Percentiles rank a stretch among this genome's conserved stretches.
These are phyloP conservation scores for Troilus luridus DNA, from an alignment of 2,888 invertebrate genomes.

Conservation along the genomic window DNA sequence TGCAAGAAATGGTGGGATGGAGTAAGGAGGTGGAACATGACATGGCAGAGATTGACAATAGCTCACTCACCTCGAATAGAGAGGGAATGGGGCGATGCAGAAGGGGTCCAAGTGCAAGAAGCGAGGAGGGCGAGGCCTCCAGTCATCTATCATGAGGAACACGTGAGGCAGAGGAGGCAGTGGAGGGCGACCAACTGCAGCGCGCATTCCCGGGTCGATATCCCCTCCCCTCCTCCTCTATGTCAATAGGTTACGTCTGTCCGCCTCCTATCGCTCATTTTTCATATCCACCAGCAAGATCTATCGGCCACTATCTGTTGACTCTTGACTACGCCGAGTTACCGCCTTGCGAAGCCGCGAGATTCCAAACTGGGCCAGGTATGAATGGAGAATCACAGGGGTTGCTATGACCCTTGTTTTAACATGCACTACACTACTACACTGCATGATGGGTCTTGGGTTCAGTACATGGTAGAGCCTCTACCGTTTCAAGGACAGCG, in stretches of 20 bases:
- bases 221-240: conserved; percentile 31
- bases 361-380: neutral
- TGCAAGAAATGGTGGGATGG: neutral
- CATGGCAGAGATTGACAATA: neutral
- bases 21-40: neutral
- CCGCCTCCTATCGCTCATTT: neutral
- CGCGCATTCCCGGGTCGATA: conserved; percentile 58
- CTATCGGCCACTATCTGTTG: conserved; percentile 6
- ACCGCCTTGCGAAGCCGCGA: neutral
- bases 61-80: conserved; percentile 51
- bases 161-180: conserved; percentile 53
- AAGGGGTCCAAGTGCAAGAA: conserved; percentile 57
- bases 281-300: neutral
- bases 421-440: too few relatives aligned
- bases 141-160: conserved; percentile 63
- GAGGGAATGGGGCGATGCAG: conserved; percentile 51
- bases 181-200: conserved; percentile 66
- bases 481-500: too few relatives aligned
- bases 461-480: too few relatives aligned
- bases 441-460: too few relatives aligned
- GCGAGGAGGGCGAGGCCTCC: conserved; percentile 65
- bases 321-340: neutral
- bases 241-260: conserved; percentile 41
- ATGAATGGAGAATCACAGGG: neutral
- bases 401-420: neutral